Conservation (phyloP, 2,797 vertebrate genomes). For the Tiaroga cobitis region DNA sequence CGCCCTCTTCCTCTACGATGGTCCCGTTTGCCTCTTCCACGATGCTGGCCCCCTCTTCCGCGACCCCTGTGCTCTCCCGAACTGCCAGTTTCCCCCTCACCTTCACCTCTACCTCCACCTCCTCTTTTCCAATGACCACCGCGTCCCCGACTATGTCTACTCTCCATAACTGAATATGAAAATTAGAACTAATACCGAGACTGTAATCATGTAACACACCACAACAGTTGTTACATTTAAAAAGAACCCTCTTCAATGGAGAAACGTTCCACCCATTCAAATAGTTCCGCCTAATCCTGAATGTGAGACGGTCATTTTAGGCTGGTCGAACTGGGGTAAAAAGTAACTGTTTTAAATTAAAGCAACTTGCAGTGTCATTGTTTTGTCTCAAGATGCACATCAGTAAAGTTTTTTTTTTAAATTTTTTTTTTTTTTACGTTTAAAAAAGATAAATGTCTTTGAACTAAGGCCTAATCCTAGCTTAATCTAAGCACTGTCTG, state of each 20-base stretch:
- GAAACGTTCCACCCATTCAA: conserved; percentile 38
- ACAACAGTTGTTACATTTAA: conserved; percentile 64
- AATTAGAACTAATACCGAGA: conserved; percentile 28
- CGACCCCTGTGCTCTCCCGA: conserved; percentile 71
- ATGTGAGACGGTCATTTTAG: neutral
- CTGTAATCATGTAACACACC: conserved; percentile 59
- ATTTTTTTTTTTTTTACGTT: no score
- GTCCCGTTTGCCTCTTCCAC: conserved; percentile 74
- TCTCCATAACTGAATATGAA: conserved; percentile 68
- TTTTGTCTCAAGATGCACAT: no score
- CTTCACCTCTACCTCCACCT: conserved; percentile 32
- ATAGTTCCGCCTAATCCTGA: neutral
- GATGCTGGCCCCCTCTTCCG: conserved; percentile 71
- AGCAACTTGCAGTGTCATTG: no score
- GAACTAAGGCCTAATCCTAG: no score
- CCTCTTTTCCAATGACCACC: conserved; percentile 72
- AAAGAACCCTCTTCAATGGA: conserved; percentile 25
- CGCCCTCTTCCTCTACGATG: conserved; percentile 76
- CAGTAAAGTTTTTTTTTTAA: no score
- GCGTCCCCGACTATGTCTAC: conserved; percentile 57
- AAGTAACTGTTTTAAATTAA: no score
- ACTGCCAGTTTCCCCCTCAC: conserved; percentile 62
- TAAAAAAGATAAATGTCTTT: no score
- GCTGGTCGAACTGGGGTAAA: neutral
- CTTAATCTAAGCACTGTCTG: no score